Evolutionary conservation across 2,888 invertebrate species (phyloP).

Genomic region (Epiblema foenella): DNA sequence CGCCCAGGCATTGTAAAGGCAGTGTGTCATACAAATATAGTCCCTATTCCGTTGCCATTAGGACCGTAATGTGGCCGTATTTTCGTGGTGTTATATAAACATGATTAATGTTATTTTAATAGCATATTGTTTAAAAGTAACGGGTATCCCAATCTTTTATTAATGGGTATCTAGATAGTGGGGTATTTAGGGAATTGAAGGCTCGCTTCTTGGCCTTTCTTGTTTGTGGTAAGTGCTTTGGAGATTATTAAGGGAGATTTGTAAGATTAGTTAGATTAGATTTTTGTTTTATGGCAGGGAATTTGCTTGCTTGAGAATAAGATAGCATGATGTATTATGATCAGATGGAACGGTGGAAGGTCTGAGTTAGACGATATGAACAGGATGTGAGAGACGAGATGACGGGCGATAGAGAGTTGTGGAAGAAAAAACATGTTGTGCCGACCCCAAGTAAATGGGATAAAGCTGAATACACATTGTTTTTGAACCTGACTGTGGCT

Average conservation of each 20-base stretch:
- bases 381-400: too few species aligned
- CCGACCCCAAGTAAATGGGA: too few species aligned
- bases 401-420: too few species aligned
- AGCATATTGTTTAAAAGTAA: slow-evolving; percentile 63
- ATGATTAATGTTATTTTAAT: slow-evolving; percentile 71
- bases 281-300: not conserved
- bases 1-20: slow-evolving; percentile 44
- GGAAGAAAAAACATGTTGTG: too few species aligned
- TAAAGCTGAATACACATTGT: too few species aligned
- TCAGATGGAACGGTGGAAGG: too few species aligned
- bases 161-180: slow-evolving; percentile 48
- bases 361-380: too few species aligned
- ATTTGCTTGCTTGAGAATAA: not conserved
- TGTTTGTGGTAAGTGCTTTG: slow-evolving; percentile 20
- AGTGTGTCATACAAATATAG: slow-evolving; percentile 12
- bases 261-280: not conserved
- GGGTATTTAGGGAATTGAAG: slow-evolving; percentile 32
- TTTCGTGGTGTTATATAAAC: slow-evolving; percentile 43
- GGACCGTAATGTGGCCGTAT: not conserved
- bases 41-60: not conserved
- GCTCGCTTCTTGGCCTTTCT: slow-evolving; percentile 15
- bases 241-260: slow-evolving; percentile 1
- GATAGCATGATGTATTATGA: too few species aligned
- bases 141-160: slow-evolving; percentile 48
- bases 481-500: too few species aligned